Evolutionary conservation across 1,140 invertebrate species (phyloP).

Genomic region (Ctenoplectra terminalis): DNA sequence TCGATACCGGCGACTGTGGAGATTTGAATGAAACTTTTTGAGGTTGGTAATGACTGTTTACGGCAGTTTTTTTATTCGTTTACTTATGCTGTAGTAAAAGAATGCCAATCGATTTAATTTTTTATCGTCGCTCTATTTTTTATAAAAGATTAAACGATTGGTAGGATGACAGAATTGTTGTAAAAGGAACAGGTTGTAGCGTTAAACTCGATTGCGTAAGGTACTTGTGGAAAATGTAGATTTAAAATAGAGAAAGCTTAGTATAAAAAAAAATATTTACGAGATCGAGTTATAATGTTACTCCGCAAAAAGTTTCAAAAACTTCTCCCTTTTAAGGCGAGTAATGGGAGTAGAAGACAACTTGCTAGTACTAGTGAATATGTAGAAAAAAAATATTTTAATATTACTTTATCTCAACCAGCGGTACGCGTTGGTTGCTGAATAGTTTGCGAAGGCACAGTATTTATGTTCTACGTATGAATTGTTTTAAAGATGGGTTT

Average conservation of each 20-base stretch:
- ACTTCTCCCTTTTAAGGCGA: slow-evolving; percentile 24
- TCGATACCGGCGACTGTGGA: slow-evolving; percentile 44
- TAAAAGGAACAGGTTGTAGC: not conserved
- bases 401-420: slow-evolving; percentile 35
- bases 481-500: slow-evolving; percentile 34
- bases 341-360: slow-evolving; percentile 48
- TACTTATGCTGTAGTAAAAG: slow-evolving; percentile 57
- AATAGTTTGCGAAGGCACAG: slow-evolving; percentile 55
- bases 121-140: slow-evolving; percentile 76
- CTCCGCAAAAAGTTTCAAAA: slow-evolving; percentile 51
- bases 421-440: slow-evolving; percentile 19
- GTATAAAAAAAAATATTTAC: not conserved
- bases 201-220: slow-evolving; percentile 25
- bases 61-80: slow-evolving; percentile 53
- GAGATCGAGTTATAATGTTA: slow-evolving; percentile 42
- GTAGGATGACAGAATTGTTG: slow-evolving; percentile 40
- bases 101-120: slow-evolving; percentile 76
- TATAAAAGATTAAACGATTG: slow-evolving; percentile 79
- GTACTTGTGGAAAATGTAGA: not conserved
- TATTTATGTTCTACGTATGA: slow-evolving; percentile 66
- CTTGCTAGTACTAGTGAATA: slow-evolving; percentile 17
- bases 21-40: slow-evolving; percentile 59
- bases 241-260: not conserved
- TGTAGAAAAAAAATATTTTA: slow-evolving; percentile 57
- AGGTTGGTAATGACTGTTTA: slow-evolving; percentile 23